phyloP scores from a whole-genome alignment of 2,797 vertebrate species.

The Allobates femoralis region DNA sequence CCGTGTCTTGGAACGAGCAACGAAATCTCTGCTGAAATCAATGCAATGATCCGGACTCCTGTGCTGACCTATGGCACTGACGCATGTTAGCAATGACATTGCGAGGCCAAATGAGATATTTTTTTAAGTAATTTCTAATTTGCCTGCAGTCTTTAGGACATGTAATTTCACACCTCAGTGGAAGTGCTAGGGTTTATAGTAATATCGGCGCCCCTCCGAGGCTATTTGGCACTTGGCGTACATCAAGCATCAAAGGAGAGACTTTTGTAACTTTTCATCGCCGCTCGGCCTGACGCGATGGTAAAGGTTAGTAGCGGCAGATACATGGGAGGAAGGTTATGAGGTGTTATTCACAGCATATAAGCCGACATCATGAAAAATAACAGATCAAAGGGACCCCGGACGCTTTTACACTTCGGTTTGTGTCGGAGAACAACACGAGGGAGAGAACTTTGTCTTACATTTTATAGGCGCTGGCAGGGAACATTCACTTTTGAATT shows the following conservation, averaged over 20 bases:
- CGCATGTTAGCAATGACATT: conserved; percentile 55
- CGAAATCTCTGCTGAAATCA: conserved; percentile 16
- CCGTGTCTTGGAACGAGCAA: not conserved
- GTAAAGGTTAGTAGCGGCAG: conserved; percentile 48
- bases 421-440: conserved; percentile 50
- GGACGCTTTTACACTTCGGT: conserved; percentile 36
- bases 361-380: conserved; percentile 40
- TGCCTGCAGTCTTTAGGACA: conserved; percentile 60
- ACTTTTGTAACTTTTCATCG: conserved; percentile 22
- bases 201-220: conserved; percentile 55
- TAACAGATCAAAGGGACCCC: conserved; percentile 43
- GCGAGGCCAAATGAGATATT: conserved; percentile 56
- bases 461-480: conserved; percentile 61
- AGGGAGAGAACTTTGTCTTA: conserved; percentile 59
- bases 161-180: conserved; percentile 61
- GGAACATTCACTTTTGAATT: conserved; percentile 55
- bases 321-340: conserved; percentile 42
- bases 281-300: conserved; percentile 25
- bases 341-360: conserved; percentile 51
- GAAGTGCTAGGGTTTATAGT: conserved; percentile 53
- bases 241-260: conserved; percentile 31
- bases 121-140: conserved; percentile 58
- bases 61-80: conserved; percentile 31
- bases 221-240: conserved; percentile 56
- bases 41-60: not conserved